Percentiles rank a stretch among this genome's conserved stretches.
phyloP scores from a whole-genome alignment of 2,888 invertebrate species.

The Eilema griseolum region DNA sequence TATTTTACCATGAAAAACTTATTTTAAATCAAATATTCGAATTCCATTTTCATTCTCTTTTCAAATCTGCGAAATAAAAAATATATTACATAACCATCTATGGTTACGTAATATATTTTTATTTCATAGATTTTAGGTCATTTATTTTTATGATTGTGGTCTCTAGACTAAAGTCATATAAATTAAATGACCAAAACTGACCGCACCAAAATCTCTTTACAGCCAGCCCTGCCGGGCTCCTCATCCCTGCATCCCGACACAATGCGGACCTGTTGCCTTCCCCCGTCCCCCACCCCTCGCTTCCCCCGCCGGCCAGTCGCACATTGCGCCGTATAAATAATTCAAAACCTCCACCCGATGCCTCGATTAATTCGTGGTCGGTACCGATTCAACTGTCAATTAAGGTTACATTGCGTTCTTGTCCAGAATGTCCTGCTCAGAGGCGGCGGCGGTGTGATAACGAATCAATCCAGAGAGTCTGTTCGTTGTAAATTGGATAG shows the following conservation, averaged over 20 bases:
- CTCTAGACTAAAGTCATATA: background rate
- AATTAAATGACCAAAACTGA: slow-evolving; percentile 14
- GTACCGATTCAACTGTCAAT: slow-evolving; percentile 84
- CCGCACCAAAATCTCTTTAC: slow-evolving; percentile 31
- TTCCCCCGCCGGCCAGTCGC: slow-evolving; percentile 59
- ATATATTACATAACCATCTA: too few species aligned
- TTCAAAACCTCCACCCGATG: slow-evolving; percentile 67
- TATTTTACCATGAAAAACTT: too few species aligned
- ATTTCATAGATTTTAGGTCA: too few species aligned
- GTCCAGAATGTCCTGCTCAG: slow-evolving; percentile 34
- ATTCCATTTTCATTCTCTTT: too few species aligned
- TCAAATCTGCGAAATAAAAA: too few species aligned
- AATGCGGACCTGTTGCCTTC: slow-evolving; percentile 80
- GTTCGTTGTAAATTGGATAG: slow-evolving; percentile 6
- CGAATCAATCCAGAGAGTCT: slow-evolving; percentile 43
- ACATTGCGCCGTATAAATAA: slow-evolving; percentile 80
- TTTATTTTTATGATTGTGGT: too few species aligned
- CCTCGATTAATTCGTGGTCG: slow-evolving; percentile 81
- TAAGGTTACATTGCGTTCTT: slow-evolving; percentile 63
- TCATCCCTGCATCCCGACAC: slow-evolving; percentile 80
- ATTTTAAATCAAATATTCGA: too few species aligned
- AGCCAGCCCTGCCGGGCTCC: slow-evolving; percentile 64
- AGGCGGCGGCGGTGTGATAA: slow-evolving; percentile 41
- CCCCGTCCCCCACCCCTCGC: slow-evolving; percentile 36
- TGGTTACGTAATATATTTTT: too few species aligned